A percentile compares a stretch with the other conserved stretches of the same genome.
These are phyloP conservation scores for Cairina moschata DNA, from an alignment of 2,113 vertebrate genomes.

Conservation along the genomic window DNA sequence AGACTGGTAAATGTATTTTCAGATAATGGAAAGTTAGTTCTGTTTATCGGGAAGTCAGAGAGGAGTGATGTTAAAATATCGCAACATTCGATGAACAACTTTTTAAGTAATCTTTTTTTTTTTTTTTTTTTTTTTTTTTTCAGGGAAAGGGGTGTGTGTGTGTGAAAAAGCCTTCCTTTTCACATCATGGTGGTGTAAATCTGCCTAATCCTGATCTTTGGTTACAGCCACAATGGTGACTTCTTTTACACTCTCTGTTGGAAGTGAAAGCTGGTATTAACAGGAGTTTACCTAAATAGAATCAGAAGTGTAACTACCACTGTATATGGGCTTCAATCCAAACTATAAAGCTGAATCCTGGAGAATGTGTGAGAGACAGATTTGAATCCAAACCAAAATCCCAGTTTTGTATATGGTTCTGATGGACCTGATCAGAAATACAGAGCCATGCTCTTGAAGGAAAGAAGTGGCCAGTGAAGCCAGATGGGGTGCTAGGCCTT, in stretches of 20 bases:
- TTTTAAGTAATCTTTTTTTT: neutral
- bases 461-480: neutral
- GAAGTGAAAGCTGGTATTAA: neutral
- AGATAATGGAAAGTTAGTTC: neutral
- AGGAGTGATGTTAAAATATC: neutral
- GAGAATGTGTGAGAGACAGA: neutral
- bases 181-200: neutral
- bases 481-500: neutral
- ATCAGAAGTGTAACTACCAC: neutral
- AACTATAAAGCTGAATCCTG: neutral
- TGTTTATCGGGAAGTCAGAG: neutral
- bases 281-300: neutral
- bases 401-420: neutral
- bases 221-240: neutral
- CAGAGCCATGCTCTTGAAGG: neutral
- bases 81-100: neutral
- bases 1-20: neutral
- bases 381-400: neutral
- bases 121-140: no score
- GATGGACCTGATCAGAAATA: neutral
- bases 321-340: neutral
- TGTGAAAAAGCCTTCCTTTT: neutral
- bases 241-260: neutral
- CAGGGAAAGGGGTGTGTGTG: neutral
- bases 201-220: neutral